Base-by-base conservation (phyloP, 2,113 vertebrate genomes). In the Ivindomyrus marchei region DNA sequence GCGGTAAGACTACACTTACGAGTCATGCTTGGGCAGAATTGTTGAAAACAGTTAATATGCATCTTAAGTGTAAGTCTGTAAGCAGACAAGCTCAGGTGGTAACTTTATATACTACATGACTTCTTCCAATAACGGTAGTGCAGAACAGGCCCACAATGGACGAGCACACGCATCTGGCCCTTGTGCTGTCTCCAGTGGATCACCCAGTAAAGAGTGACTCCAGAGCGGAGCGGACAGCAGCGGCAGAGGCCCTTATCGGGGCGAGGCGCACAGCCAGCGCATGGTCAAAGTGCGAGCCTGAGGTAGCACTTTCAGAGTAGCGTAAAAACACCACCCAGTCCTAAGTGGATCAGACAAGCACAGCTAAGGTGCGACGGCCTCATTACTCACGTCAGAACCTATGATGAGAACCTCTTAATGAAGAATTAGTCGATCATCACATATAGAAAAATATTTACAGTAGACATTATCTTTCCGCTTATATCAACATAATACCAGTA, bases 201-300 rank as follows among this genome's bases (percentile, higher is more conserved):
- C 21, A 2, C 42, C 6, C 4, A 1, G 15, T 27, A 56, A 36
- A 15, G 27, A 1, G 36, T 15, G 7, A 45, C 53, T 56, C 46
- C n/a, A 42, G 24, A 52, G 45, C 9, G n/a, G 13, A 31, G 15
- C 31, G 50, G 19, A 42, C 15, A 84, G 19, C 39, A 1, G 49
- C 83, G 27, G 47, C 8, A 2, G 53, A 24, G 90, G 31, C 53
- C 53, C 39, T 62, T 36, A 89, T 89, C 77, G 36, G 39, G 50
- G 42, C 53, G 77, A 49, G 49, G 36, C 1, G 85, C 53, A 36
- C 31, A 17, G 17, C 86, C 53, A 19, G 85, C 24, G 45, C 50
- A 66, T 10, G 91, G 90, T 91, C 90, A 89, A 93, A 92, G 92
- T 92, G 89, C 92, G 90, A 39, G 84, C 89, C 90, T 90, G 84